These are phyloP conservation scores for Melanostoma scalare DNA, from an alignment of 2,888 invertebrate species.

Conservation along the genomic window DNA sequence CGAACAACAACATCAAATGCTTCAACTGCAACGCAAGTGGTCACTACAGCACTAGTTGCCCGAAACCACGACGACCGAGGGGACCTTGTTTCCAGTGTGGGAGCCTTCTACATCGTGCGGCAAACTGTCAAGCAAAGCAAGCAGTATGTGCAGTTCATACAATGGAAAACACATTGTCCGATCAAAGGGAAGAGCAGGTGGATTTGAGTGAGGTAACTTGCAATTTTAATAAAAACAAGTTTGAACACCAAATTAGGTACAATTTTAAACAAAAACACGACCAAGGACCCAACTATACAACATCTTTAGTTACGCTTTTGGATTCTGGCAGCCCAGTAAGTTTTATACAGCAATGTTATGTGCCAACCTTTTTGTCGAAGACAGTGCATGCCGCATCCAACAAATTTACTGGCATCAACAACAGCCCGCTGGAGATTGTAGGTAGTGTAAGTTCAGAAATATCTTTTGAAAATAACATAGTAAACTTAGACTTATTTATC, in stretches of 20 bases:
- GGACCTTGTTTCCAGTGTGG: constrained; percentile 27
- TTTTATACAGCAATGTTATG: constrained; percentile 22
- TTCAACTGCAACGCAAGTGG: no score
- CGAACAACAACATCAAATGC: no score
- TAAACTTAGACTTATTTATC: constrained; percentile 15
- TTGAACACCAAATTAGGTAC: constrained; percentile 25
- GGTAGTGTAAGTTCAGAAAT: constrained; percentile 23
- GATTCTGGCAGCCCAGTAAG: constrained; percentile 38
- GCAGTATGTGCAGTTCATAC: background rate
- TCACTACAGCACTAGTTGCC: background rate
- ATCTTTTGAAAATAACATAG: constrained; percentile 20
- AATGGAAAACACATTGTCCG: background rate
- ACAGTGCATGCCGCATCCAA: background rate
- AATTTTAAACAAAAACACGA: background rate
- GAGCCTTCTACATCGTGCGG: background rate
- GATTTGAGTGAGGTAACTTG: background rate
- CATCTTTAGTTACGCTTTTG: constrained; percentile 19
- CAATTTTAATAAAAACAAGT: constrained; percentile 7
- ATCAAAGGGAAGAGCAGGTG: constrained; percentile 5
- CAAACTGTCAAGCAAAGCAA: background rate
- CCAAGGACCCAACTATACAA: constrained; percentile 3
- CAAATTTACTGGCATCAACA: constrained; percentile 22
- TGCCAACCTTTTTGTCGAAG: constrained; percentile 3
- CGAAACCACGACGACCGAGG: constrained; percentile 1
- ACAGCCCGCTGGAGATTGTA: constrained; percentile 12